Evolutionary conservation across 2,113 vertebrate genomes (phyloP).

Genomic region (Mesoclemmys tuberculata): DNA sequence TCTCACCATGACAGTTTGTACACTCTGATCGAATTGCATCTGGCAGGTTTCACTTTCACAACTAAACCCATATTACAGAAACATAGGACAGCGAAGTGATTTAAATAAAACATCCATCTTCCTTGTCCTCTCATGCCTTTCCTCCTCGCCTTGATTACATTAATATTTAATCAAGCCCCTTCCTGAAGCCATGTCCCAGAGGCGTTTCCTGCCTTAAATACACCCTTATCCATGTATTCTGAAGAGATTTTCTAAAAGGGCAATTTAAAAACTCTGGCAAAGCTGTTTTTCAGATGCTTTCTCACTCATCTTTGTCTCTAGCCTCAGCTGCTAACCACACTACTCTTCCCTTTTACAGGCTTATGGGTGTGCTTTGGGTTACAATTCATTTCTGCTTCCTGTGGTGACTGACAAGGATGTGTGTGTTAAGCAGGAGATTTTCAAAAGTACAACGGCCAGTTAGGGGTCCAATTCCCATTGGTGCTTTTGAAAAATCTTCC

Average conservation of each 20-base stretch:
- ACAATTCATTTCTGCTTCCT: constrained; percentile 15
- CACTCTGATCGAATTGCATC: not conserved
- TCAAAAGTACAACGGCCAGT: constrained; percentile 4
- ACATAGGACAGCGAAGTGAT: not conserved
- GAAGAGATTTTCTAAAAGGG: constrained; percentile 41
- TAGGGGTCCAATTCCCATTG: not conserved
- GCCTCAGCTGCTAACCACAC: not conserved
- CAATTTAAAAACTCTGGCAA: not conserved
- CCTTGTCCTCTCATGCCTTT: constrained; percentile 26
- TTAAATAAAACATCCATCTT: constrained; percentile 56
- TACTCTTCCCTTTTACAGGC: not conserved
- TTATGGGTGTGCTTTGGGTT: constrained; percentile 4
- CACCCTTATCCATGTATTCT: not conserved
- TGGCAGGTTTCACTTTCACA: not conserved
- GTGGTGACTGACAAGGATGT: not conserved
- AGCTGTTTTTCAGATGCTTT: constrained; percentile 11
- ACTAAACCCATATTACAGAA: constrained; percentile 17
- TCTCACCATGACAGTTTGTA: not conserved
- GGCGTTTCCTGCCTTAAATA: constrained; percentile 22
- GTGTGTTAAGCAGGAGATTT: not conserved
- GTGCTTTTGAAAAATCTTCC: not conserved
- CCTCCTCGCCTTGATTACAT: constrained; percentile 27
- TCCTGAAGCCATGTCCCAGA: not conserved
- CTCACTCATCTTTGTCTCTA: constrained; percentile 20
- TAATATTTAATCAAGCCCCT: constrained; percentile 50